Evolutionary conservation across 2,113 vertebrate genomes (phyloP), one percentile per base, ranked within the genome.

Genomic region (Bombycilla garrulus): DNA sequence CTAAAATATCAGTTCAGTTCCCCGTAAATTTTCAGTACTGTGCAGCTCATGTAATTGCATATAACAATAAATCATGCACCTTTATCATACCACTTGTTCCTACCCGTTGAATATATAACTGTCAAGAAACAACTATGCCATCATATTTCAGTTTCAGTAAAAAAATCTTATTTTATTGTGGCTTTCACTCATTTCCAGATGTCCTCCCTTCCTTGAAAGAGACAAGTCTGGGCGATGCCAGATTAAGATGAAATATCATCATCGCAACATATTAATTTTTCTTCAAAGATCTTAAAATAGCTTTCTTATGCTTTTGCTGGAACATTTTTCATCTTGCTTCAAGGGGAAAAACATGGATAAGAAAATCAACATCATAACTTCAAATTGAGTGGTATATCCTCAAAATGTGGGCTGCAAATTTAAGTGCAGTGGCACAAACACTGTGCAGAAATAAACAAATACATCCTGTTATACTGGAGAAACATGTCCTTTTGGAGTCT

Each of bases 191-290:
- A 88, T 81, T 96, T 94, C 95, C 94, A 97, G 93, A 96, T 96
- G 94, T 96, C 94, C 96, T 96, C 76, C 88, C 69, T 96, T 96
- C 88, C 90, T 95, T 95, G 93, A 96, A 96, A 97, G 85, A 96
- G 91, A 95, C 92, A 95, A 94, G 95, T 81, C 94, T 88, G 67
- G 91, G 85, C 48, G 33, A 94, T 95, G 93, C 95, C 93, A 97
- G 94, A 94, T 86, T 87, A 92, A 97, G 87, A 96, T 97, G 88
- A 96, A 97, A 92, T 97, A 97, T 96, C 92, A 92, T 94, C 91
- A 93, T 93, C 26, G 6, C 95, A 96, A 95, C 82, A 94, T 94
- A 95, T 92, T 95, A 96, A 95, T 94, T 91, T 95, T 96, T 94
- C 81, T 95, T 85, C 47, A 11, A 95, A 91, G 77, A 71, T 94